Percentiles rank a stretch among this genome's conserved stretches.
Conservation (phyloP, 2,888 invertebrate species). For the Dorcus hopei region DNA sequence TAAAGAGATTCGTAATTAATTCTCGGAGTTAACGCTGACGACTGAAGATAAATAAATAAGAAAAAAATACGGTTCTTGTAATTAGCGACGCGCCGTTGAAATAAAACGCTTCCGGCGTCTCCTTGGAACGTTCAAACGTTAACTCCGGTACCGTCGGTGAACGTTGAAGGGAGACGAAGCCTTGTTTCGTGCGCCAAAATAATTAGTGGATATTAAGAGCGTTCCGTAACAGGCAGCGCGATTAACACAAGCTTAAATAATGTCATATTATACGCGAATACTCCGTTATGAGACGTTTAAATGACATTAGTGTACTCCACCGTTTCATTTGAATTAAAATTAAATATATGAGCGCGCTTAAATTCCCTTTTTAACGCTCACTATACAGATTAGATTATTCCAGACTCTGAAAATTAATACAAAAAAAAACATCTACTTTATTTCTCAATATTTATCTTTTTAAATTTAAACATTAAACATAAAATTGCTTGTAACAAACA, state of each 20-base stretch:
- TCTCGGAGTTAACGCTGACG: conserved; percentile 18
- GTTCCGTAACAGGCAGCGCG: conserved; percentile 35
- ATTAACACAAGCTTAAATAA: conserved; percentile 43
- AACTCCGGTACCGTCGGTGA: conserved; percentile 3
- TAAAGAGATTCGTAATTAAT: conserved; percentile 26
- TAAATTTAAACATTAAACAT: too few species aligned
- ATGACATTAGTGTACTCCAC: conserved; percentile 1
- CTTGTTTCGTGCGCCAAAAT: conserved; percentile 14
- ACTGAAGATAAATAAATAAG: conserved; percentile 25
- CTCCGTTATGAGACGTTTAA: conserved; percentile 30
- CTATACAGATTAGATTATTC: too few species aligned
- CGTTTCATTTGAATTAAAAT: conserved; percentile 6
- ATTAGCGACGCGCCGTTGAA: conserved; percentile 23
- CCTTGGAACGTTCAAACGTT: neutral
- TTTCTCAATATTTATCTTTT: too few species aligned
- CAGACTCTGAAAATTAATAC: too few species aligned
- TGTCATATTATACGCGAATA: conserved; percentile 41
- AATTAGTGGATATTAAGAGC: conserved; percentile 28
- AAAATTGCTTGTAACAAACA: too few species aligned
- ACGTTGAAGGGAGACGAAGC: conserved; percentile 9
- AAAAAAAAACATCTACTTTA: too few species aligned
- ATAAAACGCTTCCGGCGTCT: conserved; percentile 13
- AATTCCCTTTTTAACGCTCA: too few species aligned
- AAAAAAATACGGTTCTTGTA: conserved; percentile 20
- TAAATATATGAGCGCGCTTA: neutral